Percentiles rank a stretch among this genome's conserved stretches.
These are phyloP conservation scores for Platichthys flesus DNA, from an alignment of 2,113 vertebrate genomes.

Conservation along the genomic window DNA sequence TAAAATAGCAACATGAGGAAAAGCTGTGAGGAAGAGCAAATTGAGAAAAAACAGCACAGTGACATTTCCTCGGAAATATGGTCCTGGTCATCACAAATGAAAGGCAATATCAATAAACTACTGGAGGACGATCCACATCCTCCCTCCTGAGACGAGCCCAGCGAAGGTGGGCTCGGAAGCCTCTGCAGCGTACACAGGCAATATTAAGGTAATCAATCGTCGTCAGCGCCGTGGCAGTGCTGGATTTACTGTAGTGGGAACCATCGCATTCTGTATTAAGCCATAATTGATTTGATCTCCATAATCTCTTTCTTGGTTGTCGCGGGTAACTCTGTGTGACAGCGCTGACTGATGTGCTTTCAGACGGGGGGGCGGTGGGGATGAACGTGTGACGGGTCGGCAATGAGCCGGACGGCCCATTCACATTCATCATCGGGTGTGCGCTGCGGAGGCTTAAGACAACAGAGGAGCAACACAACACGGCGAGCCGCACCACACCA, in stretches of 20 bases:
- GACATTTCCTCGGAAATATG: slow-evolving; percentile 51
- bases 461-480: slow-evolving; percentile 18
- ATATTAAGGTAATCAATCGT: slow-evolving; percentile 83
- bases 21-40: slow-evolving; percentile 23
- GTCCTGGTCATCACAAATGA: slow-evolving; percentile 64
- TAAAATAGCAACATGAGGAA: slow-evolving; percentile 24
- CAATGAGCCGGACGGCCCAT: slow-evolving; percentile 68
- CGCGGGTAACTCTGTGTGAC: slow-evolving; percentile 82
- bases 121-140: slow-evolving; percentile 64
- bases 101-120: slow-evolving; percentile 72
- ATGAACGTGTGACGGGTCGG: slow-evolving; percentile 69
- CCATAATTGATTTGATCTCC: slow-evolving; percentile 86
- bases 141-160: slow-evolving; percentile 52
- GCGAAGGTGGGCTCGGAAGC: slow-evolving; percentile 53
- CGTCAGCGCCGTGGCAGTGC: slow-evolving; percentile 76
- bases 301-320: slow-evolving; percentile 83
- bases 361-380: slow-evolving; percentile 30
- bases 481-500: slow-evolving; percentile 16
- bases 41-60: slow-evolving; percentile 41
- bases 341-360: slow-evolving; percentile 82
- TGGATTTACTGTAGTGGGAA: slow-evolving; percentile 79
- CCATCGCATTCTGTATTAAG: slow-evolving; percentile 81
- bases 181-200: slow-evolving; percentile 69
- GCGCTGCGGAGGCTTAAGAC: slow-evolving; percentile 53
- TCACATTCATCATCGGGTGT: slow-evolving; percentile 68